Base-by-base conservation (phyloP, 1,140 invertebrate species). In the Eumeta japonica region DNA sequence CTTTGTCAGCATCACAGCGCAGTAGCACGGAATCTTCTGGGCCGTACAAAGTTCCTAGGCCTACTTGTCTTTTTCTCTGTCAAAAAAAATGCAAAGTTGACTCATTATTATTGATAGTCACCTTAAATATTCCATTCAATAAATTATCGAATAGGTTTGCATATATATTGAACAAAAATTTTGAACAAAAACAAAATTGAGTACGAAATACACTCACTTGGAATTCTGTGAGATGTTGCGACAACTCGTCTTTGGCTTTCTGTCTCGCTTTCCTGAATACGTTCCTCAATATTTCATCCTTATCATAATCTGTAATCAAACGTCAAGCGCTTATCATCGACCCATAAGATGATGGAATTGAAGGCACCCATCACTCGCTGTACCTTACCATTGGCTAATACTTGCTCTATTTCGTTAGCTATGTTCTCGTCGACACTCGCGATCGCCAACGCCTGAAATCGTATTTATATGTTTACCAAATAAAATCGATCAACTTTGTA, bases 1-100 rank as follows among this genome's bases (percentile, higher is more conserved):
- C 62, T 76, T 89, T 91, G 59, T 96, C 92, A 35, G 85, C 81
- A 48, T 85, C 84, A 41, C 88, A 88, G 57, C 90, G 86, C 43
- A 86, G 81, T 2, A 97, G 76, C 41, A 88, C 82, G 28, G 81
- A 74, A 64, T 94, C 91, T n/a, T 83, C 80, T 2, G 92, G 90
- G 10, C 92, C 93, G 76, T 92, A 97, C 34, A 97, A 83, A 20
- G 85, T 88, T 9, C 88, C 90, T 32, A 96, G 76, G n/a, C 94
- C 94, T 16, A 92, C 86, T 17, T 86, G 90, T 45, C 91, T 75
- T 70, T 95, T 96, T 35, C 85, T 83, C 49, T 52, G 29, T 24
- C 34, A 43, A 5, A 38, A 12, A 35, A 7, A 10, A 7, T 12
- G 12, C 14, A 35, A 10, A 16, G 7, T 5, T 3, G 5, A 35